Conservation (phyloP, 2,888 invertebrate species). For the Julus scandinavius region DNA sequence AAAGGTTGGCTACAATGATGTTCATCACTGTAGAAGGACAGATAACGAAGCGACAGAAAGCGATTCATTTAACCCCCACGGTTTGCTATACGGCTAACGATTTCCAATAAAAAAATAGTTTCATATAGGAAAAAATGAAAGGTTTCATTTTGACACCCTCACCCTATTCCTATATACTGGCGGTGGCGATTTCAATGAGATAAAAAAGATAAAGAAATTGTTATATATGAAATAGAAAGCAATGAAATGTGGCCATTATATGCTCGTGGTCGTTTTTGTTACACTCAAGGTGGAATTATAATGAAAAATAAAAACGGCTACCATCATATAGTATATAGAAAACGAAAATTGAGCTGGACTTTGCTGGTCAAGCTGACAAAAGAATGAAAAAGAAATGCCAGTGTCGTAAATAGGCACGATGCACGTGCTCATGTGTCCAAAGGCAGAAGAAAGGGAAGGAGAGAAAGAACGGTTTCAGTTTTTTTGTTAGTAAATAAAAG, state of each 20-base stretch:
- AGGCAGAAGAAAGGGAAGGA: not conserved
- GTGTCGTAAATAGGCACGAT: constrained; percentile 20
- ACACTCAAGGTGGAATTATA: constrained; percentile 48
- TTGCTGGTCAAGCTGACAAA: constrained; percentile 34
- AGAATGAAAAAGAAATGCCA: constrained; percentile 25
- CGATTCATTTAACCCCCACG: constrained; percentile 45
- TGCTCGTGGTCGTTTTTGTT: constrained; percentile 39
- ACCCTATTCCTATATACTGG: constrained; percentile 15
- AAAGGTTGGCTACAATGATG: constrained; percentile 36
- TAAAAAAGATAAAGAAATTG: constrained; percentile 43
- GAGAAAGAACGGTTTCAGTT: not conserved
- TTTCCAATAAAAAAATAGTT: constrained; percentile 48
- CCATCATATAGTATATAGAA: not conserved
- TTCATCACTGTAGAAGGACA: constrained; percentile 44
- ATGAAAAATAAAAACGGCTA: constrained; percentile 47
- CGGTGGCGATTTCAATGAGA: constrained; percentile 46
- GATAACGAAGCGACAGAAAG: constrained; percentile 38
- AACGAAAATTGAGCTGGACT: constrained; percentile 35
- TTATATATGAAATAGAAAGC: constrained; percentile 32
- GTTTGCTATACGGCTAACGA: constrained; percentile 42
- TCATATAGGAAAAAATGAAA: constrained; percentile 43
- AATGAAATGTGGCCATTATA: constrained; percentile 44
- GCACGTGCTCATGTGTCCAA: not conserved
- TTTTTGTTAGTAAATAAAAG: constrained; percentile 49
- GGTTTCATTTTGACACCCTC: constrained; percentile 41